phyloP scores from a whole-genome alignment of 2,888 invertebrate genomes.

The Eubasilissa splendida region DNA sequence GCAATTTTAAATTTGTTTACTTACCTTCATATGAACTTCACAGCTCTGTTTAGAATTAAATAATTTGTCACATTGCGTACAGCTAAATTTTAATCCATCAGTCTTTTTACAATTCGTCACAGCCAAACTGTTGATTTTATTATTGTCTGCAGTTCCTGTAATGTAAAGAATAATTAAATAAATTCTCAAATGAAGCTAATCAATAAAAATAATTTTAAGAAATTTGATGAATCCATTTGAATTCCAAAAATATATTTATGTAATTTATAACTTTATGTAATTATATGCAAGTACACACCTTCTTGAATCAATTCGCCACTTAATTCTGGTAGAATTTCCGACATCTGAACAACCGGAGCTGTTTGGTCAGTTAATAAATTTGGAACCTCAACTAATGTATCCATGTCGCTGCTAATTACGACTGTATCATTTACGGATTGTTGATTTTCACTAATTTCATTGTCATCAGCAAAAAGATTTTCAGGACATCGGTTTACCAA shows the following conservation, averaged over 20 bases:
- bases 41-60: conserved; percentile 76
- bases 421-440: conserved; percentile 6
- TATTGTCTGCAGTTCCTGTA: conserved; percentile 4
- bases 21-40: conserved; percentile 73
- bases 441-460: background rate
- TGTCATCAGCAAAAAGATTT: conserved; percentile 28
- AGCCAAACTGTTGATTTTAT: background rate
- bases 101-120: conserved; percentile 13
- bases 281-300: conserved; percentile 7
- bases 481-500: conserved; percentile 25
- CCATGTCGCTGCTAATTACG: conserved; percentile 5
- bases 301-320: conserved; percentile 32
- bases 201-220: no score
- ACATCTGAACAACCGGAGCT: background rate
- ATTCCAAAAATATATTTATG: background rate
- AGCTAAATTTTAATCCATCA: conserved; percentile 64
- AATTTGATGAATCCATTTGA: background rate
- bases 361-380: background rate
- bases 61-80: conserved; percentile 74
- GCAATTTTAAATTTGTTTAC: background rate
- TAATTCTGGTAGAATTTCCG: conserved; percentile 41
- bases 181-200: no score
- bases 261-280: background rate
- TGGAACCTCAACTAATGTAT: background rate
- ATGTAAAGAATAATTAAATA: no score